Percentiles rank a stretch among this genome's conserved stretches.
phyloP scores from a whole-genome alignment of 2,888 invertebrate species.

The Oxycera nigricornis region DNA sequence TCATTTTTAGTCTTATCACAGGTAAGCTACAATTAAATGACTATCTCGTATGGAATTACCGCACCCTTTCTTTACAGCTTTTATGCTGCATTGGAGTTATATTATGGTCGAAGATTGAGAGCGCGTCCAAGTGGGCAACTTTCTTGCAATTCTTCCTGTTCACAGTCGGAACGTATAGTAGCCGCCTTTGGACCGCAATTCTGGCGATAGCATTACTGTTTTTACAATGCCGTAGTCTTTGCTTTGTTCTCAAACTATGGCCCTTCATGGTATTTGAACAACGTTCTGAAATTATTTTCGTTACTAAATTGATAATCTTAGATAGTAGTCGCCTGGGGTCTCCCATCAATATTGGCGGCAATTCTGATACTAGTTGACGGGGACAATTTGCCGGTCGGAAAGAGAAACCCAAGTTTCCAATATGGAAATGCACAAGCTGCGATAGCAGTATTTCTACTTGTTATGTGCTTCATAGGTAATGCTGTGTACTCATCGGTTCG shows the following conservation, averaged over 20 bases:
- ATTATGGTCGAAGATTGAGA: constrained; percentile 71
- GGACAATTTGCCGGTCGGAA: constrained; percentile 64
- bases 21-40: constrained; percentile 63
- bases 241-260: constrained; percentile 80
- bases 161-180: constrained; percentile 79
- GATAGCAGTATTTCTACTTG: constrained; percentile 75
- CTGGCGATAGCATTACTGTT: constrained; percentile 82
- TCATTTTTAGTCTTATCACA: constrained; percentile 80
- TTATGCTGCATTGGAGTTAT: constrained; percentile 77
- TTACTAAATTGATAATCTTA: constrained; percentile 59
- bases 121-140: constrained; percentile 68
- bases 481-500: too few relatives aligned
- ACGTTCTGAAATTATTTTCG: neutral
- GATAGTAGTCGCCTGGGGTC: constrained; percentile 68
- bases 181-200: constrained; percentile 85
- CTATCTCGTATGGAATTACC: neutral
- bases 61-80: constrained; percentile 61
- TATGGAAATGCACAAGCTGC: constrained; percentile 80
- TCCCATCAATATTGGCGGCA: constrained; percentile 72
- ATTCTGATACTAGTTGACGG: constrained; percentile 69
- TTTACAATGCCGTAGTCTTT: constrained; percentile 81
- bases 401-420: constrained; percentile 78
- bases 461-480: constrained; percentile 84
- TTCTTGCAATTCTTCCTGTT: constrained; percentile 80
- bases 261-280: constrained; percentile 66